Percentiles rank a stretch among this genome's conserved stretches.
These are phyloP conservation scores for Etheostoma perlongum DNA, from an alignment of 2,797 vertebrate species.

Conservation along the genomic window DNA sequence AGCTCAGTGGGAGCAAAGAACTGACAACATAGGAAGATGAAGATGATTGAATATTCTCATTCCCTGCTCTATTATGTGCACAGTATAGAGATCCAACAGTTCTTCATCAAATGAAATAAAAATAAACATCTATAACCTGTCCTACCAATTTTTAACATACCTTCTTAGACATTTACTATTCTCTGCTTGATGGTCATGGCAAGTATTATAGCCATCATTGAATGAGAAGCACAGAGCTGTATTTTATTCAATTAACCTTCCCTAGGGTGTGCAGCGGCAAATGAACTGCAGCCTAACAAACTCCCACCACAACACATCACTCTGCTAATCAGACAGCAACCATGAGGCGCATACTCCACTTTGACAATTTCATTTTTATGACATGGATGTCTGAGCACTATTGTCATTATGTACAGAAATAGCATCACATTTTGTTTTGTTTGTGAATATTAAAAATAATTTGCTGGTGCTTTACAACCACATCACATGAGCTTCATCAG, in stretches of 20 bases:
- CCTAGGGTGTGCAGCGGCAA: constrained; percentile 62
- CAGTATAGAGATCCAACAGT: neutral
- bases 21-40: constrained; percentile 7
- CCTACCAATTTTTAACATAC: neutral
- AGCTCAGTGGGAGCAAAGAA: constrained; percentile 27
- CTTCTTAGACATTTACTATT: constrained; percentile 24
- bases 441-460: neutral
- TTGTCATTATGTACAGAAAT: constrained; percentile 14
- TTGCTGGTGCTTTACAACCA: neutral
- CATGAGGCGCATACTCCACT: constrained; percentile 38
- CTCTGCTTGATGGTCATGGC: constrained; percentile 44
- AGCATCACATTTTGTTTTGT: neutral
- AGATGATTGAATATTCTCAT: constrained; percentile 28
- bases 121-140: constrained; percentile 5
- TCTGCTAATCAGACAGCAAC: constrained; percentile 75
- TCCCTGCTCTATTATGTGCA: neutral
- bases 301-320: constrained; percentile 75
- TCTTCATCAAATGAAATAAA: neutral
- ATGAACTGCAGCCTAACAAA: constrained; percentile 77
- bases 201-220: constrained; percentile 53
- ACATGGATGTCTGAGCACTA: constrained; percentile 18
- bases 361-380: constrained; percentile 40
- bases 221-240: constrained; percentile 60
- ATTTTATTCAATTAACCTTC: constrained; percentile 76
- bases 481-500: constrained; percentile 2